These are phyloP conservation scores for Tachycineta bicolor DNA, from an alignment of 2,113 vertebrate genomes.

Conservation along the genomic window DNA sequence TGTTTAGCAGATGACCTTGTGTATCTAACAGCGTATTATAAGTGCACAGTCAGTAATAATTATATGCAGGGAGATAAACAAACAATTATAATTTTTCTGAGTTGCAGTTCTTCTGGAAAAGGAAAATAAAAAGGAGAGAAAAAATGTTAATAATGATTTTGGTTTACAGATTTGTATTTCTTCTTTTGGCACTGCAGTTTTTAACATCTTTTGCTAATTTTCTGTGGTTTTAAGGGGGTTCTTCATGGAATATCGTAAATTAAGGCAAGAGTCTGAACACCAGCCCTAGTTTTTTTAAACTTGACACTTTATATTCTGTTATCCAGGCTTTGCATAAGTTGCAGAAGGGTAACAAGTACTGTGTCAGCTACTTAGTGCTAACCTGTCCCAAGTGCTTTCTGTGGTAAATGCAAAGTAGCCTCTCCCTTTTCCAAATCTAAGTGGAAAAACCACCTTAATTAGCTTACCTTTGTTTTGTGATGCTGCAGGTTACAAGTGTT, in stretches of 20 bases:
- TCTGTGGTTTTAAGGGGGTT: neutral
- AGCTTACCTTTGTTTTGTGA: neutral
- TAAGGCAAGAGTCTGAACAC: neutral
- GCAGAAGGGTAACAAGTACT: neutral
- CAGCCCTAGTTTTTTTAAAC: neutral
- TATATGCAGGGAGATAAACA: neutral
- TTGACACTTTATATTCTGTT: neutral
- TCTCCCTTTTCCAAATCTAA: neutral
- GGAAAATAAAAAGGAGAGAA: neutral
- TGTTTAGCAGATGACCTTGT: neutral
- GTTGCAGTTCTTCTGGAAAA: neutral
- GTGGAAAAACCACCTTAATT: neutral
- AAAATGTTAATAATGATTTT: neutral
- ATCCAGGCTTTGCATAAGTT: neutral
- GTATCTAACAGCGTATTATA: neutral
- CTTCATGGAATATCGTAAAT: neutral
- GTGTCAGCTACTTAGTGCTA: neutral
- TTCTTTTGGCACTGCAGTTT: neutral
- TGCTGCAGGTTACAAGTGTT: neutral
- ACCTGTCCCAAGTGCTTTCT: neutral
- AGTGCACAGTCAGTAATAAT: neutral
- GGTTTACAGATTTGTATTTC: neutral
- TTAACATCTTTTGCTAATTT: neutral
- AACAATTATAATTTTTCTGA: neutral
- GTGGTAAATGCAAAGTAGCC: neutral